Evolutionary conservation across 2,113 vertebrate genomes (phyloP), one percentile per base, ranked within the genome.

Genomic region (Aegithalos caudatus): DNA sequence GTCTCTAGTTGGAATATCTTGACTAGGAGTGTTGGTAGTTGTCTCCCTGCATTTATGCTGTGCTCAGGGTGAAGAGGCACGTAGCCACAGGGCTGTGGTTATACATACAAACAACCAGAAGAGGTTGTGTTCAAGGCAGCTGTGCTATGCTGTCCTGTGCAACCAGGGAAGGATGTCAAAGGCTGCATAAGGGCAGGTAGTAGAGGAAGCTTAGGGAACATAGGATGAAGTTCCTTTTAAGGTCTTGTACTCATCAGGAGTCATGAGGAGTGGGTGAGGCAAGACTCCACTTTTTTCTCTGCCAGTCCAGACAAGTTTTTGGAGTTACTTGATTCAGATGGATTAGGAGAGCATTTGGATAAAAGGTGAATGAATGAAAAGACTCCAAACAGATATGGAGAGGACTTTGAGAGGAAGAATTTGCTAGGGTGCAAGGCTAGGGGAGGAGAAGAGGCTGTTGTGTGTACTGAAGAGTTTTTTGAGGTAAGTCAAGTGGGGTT

Each of bases 281-380:
- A 83, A 54, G 67, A 56, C 45, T 93, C 40, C 1, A 3, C 29
- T 78, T 70, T 67, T 81, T 72, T 48, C 60, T 90, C 28, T 86
- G 56, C 79, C 14, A 10, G 86, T 92, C 31, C 42, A 78, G 47
- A 44, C 60, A 83, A 56, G 82, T 64, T 90, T 83, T 73, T 90
- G 28, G 62, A 82, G 13, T 61, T 80, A 28, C 11, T 35, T 5
- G 27, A 16, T 88, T 80, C 18, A 31, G 7, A 37, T 70, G 47
- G 47, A 81, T 93, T 93, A 86, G 76, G 44, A 61, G 64, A 93
- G 38, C 14, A 12, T 37, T 93, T 77, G 73, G 35, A 77, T 84
- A 44, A 86, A 85, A 85, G 19, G 6, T 82, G 42, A n/a, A 54
- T 81, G 48, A 78, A 50, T 88, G 37, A 85, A 76, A 51, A 60